A percentile compares a stretch with the other conserved stretches of the same genome.
These are phyloP conservation scores for Mellilla xanthometata DNA, from an alignment of 2,888 invertebrate species.

Conservation along the genomic window DNA sequence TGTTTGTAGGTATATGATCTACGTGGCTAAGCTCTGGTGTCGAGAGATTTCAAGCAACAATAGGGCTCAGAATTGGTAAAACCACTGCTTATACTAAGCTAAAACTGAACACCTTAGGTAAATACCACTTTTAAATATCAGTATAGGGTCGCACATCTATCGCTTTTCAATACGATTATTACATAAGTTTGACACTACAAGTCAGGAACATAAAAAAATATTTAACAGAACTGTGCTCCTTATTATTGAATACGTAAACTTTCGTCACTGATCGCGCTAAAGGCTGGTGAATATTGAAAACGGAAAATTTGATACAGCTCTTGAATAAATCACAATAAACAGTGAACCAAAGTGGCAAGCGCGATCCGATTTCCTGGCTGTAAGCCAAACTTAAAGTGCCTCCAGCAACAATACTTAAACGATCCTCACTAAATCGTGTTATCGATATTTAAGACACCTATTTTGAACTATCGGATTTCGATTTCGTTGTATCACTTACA, in stretches of 20 bases:
- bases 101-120: no score
- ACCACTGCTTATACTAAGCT: no score
- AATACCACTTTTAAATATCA: no score
- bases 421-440: constrained; percentile 13
- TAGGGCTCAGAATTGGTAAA: no score
- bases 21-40: no score
- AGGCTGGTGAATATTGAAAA: constrained; percentile 7
- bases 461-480: constrained; percentile 1
- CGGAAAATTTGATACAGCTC: constrained; percentile 4
- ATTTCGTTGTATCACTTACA: no score
- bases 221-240: constrained; percentile 2
- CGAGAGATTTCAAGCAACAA: no score
- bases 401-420: constrained; percentile 15
- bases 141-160: no score
- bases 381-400: constrained; percentile 18
- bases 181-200: no score
- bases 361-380: constrained; percentile 21
- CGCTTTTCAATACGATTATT: no score
- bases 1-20: no score
- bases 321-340: constrained; percentile 29
- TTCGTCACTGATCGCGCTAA: constrained; percentile 7
- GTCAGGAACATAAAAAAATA: no score
- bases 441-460: constrained; percentile 15
- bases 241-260: constrained; percentile 4
- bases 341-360: constrained; percentile 16